A percentile compares a stretch with the other conserved stretches of the same genome.
Evolutionary conservation across 2,797 vertebrate genomes (phyloP).

Genomic region (Tapera naevia): DNA sequence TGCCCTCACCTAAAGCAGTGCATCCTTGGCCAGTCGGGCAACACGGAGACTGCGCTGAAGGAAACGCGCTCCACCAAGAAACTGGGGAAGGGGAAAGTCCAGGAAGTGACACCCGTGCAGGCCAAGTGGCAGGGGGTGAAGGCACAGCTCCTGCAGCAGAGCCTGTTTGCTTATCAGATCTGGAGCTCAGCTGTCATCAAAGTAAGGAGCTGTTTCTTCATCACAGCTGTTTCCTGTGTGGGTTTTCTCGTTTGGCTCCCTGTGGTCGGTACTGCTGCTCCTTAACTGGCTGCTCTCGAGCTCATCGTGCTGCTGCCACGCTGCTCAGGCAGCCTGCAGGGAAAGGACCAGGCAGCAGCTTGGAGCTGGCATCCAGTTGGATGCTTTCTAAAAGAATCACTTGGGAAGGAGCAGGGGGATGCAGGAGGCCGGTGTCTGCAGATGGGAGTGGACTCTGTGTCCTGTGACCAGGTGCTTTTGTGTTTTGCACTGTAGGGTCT

Average conservation of each 20-base stretch:
- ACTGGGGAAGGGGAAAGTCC: slow-evolving; percentile 77
- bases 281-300: neutral
- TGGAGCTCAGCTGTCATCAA: slow-evolving; percentile 86
- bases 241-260: neutral
- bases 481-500: slow-evolving; percentile 73
- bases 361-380: neutral
- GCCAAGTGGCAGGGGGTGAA: slow-evolving; percentile 86
- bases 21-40: slow-evolving; percentile 81
- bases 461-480: neutral
- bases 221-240: neutral
- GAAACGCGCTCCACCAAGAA: slow-evolving; percentile 81
- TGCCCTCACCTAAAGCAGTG: slow-evolving; percentile 92
- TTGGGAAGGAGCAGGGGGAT: neutral
- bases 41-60: slow-evolving; percentile 30
- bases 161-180: slow-evolving; percentile 85
- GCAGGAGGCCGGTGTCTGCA: accelerated
- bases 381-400: accelerated
- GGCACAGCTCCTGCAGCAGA: slow-evolving; percentile 84
- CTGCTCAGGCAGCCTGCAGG: neutral
- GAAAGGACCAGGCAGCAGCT: neutral
- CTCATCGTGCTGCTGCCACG: accelerated
- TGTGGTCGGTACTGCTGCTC: neutral
- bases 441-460: neutral
- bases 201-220: slow-evolving; percentile 69
- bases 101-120: slow-evolving; percentile 78